These are phyloP conservation scores for Rhea pennata DNA, from an alignment of 2,113 vertebrate species.

Conservation along the genomic window DNA sequence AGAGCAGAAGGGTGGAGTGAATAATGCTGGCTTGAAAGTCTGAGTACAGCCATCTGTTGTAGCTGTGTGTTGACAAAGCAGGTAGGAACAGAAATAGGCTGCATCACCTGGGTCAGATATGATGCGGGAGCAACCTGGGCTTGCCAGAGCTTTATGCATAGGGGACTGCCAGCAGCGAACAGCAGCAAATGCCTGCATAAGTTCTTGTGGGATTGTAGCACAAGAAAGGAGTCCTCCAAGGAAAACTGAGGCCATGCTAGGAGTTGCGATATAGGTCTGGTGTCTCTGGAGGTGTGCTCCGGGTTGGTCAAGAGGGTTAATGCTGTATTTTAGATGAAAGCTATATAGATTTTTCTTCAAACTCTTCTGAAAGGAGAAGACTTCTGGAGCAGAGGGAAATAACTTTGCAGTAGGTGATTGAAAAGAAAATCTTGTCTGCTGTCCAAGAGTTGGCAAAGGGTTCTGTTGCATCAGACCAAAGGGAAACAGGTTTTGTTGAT, in stretches of 20 bases:
- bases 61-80: background rate
- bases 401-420: background rate
- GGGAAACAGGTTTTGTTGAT: accelerated
- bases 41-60: background rate
- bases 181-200: background rate
- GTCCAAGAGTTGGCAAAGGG: background rate
- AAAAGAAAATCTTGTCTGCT: background rate
- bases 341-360: background rate
- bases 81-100: background rate
- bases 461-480: accelerated
- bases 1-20: background rate
- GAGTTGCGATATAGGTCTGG: background rate
- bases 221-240: background rate
- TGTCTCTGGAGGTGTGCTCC: background rate
- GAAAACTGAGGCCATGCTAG: accelerated
- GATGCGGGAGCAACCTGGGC: accelerated
- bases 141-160: background rate
- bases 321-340: background rate
- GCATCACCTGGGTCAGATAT: background rate
- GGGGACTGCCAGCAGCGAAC: background rate
- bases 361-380: background rate
- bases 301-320: accelerated
- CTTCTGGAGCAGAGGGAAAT: accelerated
- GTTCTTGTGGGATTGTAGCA: too few relatives aligned
- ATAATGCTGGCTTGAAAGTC: background rate